Evolutionary conservation across 2,113 vertebrate species (phyloP).

Genomic region (Bungarus multicinctus): DNA sequence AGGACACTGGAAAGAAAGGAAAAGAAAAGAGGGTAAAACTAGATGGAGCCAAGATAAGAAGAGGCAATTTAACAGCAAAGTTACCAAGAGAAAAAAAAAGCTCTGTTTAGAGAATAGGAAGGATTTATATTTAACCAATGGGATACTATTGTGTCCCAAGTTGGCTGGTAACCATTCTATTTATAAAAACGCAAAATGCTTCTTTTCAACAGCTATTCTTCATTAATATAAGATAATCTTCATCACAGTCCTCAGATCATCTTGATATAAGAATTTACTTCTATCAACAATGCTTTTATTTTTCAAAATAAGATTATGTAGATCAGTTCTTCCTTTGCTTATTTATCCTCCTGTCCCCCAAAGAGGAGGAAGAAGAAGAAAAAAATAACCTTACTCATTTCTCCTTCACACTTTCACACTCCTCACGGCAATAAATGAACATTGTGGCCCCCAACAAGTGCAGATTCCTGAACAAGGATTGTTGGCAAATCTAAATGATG

Average conservation of each 20-base stretch:
- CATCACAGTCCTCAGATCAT: neutral
- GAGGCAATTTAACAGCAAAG: neutral
- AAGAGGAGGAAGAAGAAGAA: neutral
- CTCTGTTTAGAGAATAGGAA: neutral
- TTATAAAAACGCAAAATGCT: neutral
- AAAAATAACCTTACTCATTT: conserved; percentile 12
- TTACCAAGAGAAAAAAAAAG: neutral
- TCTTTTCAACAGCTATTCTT: neutral
- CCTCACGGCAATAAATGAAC: conserved; percentile 12
- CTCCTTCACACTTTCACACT: conserved; percentile 42
- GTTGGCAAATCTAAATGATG: conserved; percentile 43
- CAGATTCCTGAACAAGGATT: conserved; percentile 19
- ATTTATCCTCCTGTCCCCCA: neutral
- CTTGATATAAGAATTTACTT: neutral
- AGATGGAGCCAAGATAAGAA: neutral
- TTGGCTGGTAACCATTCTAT: neutral
- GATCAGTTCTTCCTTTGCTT: conserved; percentile 1
- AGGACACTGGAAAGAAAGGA: too few relatives aligned
- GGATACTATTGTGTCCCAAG: neutral
- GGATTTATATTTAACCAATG: neutral
- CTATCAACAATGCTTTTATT: neutral
- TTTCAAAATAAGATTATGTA: neutral
- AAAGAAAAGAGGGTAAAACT: neutral
- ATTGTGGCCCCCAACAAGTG: conserved; percentile 31
- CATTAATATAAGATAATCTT: neutral